Evolutionary conservation across 2,888 invertebrate genomes (phyloP).

Genomic region (Chamaedrilus cognettii): DNA sequence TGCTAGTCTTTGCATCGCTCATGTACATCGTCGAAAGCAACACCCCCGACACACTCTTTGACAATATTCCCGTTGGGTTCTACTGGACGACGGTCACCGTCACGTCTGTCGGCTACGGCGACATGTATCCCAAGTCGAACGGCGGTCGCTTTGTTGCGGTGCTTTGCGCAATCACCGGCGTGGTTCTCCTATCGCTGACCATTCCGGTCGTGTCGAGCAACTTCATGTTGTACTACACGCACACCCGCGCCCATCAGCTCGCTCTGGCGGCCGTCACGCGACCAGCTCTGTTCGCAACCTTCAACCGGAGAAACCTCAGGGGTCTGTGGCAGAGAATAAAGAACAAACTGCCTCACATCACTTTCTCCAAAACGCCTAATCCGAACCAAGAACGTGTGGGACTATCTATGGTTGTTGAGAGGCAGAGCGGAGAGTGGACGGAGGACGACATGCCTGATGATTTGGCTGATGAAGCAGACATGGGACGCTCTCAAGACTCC

Average conservation of each 20-base stretch:
- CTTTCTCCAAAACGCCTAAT: no score
- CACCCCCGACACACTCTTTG: slow-evolving; percentile 30
- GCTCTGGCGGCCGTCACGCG: no score
- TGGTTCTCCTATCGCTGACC: slow-evolving; percentile 44
- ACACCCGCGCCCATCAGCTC: slow-evolving; percentile 22
- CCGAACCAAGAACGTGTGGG: no score
- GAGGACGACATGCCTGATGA: no score
- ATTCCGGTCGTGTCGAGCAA: slow-evolving; percentile 48
- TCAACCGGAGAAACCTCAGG: no score
- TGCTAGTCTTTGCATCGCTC: slow-evolving; percentile 31
- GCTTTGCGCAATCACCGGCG: slow-evolving; percentile 44
- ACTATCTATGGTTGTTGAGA: no score
- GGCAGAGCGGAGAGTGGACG: no score
- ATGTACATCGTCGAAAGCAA: slow-evolving; percentile 30
- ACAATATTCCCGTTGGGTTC: slow-evolving; percentile 38
- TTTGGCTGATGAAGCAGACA: no score
- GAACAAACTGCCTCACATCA: no score
- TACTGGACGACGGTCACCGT: slow-evolving; percentile 47
- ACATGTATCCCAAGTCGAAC: slow-evolving; percentile 39
- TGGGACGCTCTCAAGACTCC: no score
- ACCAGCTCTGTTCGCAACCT: no score
- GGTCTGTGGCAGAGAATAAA: no score
- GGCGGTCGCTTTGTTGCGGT: slow-evolving; percentile 43
- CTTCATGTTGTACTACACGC: slow-evolving; percentile 42
- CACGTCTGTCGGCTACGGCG: slow-evolving; percentile 48